Percentiles rank a stretch among this genome's conserved stretches.
Evolutionary conservation across 2,113 vertebrate genomes (phyloP).

Genomic region (Leiothrix lutea): DNA sequence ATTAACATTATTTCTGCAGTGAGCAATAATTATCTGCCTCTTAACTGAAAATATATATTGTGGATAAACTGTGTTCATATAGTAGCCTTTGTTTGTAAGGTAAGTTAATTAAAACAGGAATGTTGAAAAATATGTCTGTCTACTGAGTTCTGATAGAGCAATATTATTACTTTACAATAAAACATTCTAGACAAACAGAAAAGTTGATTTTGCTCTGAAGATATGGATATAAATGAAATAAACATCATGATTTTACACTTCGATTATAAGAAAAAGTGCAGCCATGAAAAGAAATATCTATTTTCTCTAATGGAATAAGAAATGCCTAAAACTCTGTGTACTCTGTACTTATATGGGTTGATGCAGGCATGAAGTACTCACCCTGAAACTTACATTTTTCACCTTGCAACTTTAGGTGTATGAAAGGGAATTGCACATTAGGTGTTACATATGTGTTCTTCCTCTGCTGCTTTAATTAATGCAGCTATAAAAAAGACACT

Average conservation of each 20-base stretch:
- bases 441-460: not conserved
- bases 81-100: constrained; percentile 69
- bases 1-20: constrained; percentile 68
- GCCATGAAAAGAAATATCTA: not conserved
- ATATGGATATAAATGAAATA: constrained; percentile 21
- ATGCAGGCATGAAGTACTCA: not conserved
- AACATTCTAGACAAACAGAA: constrained; percentile 14
- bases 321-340: not conserved
- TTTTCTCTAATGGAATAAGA: constrained; percentile 12
- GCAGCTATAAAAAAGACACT: not conserved
- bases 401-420: not conserved
- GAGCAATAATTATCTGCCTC: constrained; percentile 73
- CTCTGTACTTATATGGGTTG: not conserved
- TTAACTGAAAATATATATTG: constrained; percentile 66
- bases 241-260: not conserved
- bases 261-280: constrained; percentile 2
- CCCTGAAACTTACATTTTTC: not conserved
- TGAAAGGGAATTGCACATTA: not conserved
- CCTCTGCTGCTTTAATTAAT: not conserved
- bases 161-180: constrained; percentile 63
- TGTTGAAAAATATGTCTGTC: constrained; percentile 68
- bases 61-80: constrained; percentile 69
- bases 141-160: constrained; percentile 57
- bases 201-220: constrained; percentile 19
- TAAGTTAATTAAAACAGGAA: constrained; percentile 75